Evolutionary conservation across 2,797 vertebrate species (phyloP), one percentile per base, ranked within the genome.

Genomic region (Schizopygopsis pylzovi): DNA sequence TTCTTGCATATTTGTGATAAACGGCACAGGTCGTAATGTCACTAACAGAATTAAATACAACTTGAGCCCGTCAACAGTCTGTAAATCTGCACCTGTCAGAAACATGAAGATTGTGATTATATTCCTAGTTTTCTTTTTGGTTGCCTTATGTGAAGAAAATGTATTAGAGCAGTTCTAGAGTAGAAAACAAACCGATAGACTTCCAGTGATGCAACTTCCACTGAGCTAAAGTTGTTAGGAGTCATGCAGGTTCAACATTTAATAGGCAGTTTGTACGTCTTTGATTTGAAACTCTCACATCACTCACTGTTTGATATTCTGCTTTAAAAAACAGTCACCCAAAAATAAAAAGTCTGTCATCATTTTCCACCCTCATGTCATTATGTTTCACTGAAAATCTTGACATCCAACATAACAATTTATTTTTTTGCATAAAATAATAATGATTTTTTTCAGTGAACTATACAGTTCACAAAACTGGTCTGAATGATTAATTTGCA

Each of bases 41-140:
- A 59, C 52, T 61, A 33, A 52, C 47, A 52, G 15, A 76, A 75
- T 75, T 16, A 59, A n/a, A 54, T 54, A 59, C 1, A 7, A 5
- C 22, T 4, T 13, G 2, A 59, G 54, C 6, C 22, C 10, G 12
- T 76, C 49, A 37, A 37, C 8, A 54, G 25, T 52, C 25, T 52
- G 72, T 76, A 77, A 77, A 77, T n/a, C 4, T 78, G 47, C 16
- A 33, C 6, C 28, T 77, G 73, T 22, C 73, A 4, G 45, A 76
- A 22, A 54, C 28, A 39, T 54, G 18, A 70, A 41, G 73, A 77
- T 8, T 61, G 52, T 59, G 6, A 59, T 61, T 78, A 16, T 16
- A 4, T 59, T 16, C 12, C 1, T 9, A 41, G 2, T 41, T 41
- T 59, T 56, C 6, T 25, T 59, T 56, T 61, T 78, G 6, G 7